Base-by-base conservation (phyloP, 2,888 invertebrate genomes). In the Eledone cirrhosa region DNA sequence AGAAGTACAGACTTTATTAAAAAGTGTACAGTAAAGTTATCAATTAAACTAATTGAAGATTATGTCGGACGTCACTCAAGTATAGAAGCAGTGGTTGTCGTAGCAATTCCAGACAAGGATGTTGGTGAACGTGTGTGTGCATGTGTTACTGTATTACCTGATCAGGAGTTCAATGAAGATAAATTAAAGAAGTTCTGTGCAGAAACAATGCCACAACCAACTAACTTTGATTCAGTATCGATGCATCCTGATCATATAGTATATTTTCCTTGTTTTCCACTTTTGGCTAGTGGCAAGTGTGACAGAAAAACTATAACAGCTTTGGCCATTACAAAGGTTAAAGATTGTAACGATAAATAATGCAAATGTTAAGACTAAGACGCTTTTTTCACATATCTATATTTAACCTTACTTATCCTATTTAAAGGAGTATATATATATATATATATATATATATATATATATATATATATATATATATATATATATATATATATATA, bases 121-220 rank as follows among this genome's bases (percentile, higher is more conserved):
- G 31, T 33, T 24, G 72, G 72, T 19, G 72, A 72, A 22, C 33
- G 41, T 33, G 41, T 72, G 22, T 72, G 72, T 13, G 72, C 72
- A 1, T 72, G 72, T n/a, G 72, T 72, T 7, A 13, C 13, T 4
- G 13, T 76, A 3, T 13, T 24, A 22, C 24, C 76, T 22, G 29
- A 47, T 3, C 22, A 27, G 0, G 16, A 29, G 14, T 76, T 76
- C 19, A 14, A 72, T 72, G 27, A 72, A 72, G 22, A 72, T 11
- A 8, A 31, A n/a, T 14, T 72, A 31, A 72, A 33, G 7, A 41
- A 8, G 14, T 14, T n/a, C 22, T 72, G 72, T 7, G 31, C 31
- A 0, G 14, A 72, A 41, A 72, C 22, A 8, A 41, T 72, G 41
- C 24, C 33, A 8, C 11, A 16, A n/a, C 31, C 31, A 72, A 19